Percentiles rank a stretch among this genome's conserved stretches.
Evolutionary conservation across 1,140 invertebrate species (phyloP).

Genomic region (Conus betulinus): DNA sequence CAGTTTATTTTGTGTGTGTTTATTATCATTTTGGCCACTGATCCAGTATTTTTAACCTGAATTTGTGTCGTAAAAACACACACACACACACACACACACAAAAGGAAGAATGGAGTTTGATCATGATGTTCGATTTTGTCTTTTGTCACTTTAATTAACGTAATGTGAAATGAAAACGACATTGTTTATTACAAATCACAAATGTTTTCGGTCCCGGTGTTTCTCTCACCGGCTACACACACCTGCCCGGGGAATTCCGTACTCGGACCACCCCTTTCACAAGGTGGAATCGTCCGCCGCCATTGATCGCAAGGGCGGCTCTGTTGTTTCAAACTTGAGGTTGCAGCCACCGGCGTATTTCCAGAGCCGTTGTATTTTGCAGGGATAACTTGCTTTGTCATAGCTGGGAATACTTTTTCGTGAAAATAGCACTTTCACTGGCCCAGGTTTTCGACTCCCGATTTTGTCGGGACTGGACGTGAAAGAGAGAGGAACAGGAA

Average conservation of each 20-base stretch:
- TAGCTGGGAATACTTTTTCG: neutral
- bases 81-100: too few relatives aligned
- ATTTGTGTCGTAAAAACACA: too few relatives aligned
- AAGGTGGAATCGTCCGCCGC: conserved; percentile 29
- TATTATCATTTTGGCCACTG: too few relatives aligned
- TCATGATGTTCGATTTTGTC: too few relatives aligned
- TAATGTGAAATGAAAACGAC: too few relatives aligned
- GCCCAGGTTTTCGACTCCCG: conserved; percentile 22
- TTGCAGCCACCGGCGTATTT: conserved; percentile 6
- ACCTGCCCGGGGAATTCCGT: conserved; percentile 5
- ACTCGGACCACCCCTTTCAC: neutral
- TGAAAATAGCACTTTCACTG: neutral
- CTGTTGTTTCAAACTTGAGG: conserved; percentile 15
- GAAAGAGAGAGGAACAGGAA: neutral
- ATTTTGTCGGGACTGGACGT: conserved; percentile 22
- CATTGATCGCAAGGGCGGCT: conserved; percentile 27
- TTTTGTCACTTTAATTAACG: too few relatives aligned
- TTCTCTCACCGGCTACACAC: neutral
- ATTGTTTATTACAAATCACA: neutral
- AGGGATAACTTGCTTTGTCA: neutral
- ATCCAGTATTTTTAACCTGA: too few relatives aligned
- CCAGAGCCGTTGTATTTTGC: neutral
- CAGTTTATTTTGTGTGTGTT: too few relatives aligned
- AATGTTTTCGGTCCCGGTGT: neutral
- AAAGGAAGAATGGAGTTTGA: too few relatives aligned